Base-by-base conservation (phyloP, 2,113 vertebrate genomes). In the Platysternon megacephalum region DNA sequence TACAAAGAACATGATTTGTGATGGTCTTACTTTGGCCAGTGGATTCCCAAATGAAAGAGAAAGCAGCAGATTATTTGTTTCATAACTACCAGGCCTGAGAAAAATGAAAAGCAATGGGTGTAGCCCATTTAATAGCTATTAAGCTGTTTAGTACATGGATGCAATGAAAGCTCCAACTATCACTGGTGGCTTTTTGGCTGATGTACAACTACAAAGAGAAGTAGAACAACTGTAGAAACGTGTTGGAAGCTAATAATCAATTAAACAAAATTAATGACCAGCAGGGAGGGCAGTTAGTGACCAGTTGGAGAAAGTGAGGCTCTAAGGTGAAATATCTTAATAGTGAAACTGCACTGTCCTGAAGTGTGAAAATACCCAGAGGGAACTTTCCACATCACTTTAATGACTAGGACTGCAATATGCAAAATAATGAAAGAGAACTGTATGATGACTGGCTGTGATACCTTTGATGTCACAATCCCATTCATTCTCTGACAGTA, bases 141-240 rank as follows among this genome's bases (percentile, higher is more conserved):
- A 89, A 84, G 76, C 52, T 93, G 46, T 53, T 39, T 51, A 83
- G 78, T 65, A 55, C 16, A 56, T 5, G 51, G 53, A 49, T 94
- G 85, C 49, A 95, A 86, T 0, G 0, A 90, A 89, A 84, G 39
- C 58, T 86, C 85, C 84, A 52, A 3, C 61, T 91, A 92, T 92
- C 61, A 72, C 9, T 42, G 49, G 44, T 91, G 84, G 48, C 49
- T 97, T 96, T 94, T 90, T 94, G 85, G 83, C 92, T 91, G 89
- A 87, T 29, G 6, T 5, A 58, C 72, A 65, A 65, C 29, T 65
- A 28, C 44, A 87, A 80, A 86, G 90, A 88, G 79, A 85, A 89
- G 10, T 22, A 29, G 24, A 90, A 51, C 42, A 90, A 6, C 48
- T 84, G 46, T 93, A 48, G 35, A 0, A 1, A 55, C 78, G 16